Conservation (phyloP, 2,113 vertebrate species). For the Seriola quinqueradiata region DNA sequence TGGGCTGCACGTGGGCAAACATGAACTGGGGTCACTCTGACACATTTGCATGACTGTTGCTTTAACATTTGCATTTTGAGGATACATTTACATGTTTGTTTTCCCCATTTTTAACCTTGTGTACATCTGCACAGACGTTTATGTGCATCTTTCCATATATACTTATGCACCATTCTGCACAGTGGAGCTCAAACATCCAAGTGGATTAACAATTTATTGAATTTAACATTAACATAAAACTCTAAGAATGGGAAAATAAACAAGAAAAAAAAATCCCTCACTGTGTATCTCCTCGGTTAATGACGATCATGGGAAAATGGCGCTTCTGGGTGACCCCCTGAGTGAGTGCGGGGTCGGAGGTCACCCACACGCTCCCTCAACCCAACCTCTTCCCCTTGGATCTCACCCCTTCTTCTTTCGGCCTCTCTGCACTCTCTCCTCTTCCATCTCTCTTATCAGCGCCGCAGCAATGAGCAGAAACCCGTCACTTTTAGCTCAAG, state of each 20-base stretch:
- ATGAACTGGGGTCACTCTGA: not conserved
- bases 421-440: conserved; percentile 33
- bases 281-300: not conserved
- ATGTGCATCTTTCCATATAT: not conserved
- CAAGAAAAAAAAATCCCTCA: not conserved
- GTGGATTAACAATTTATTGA: no score
- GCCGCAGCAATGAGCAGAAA: conserved; percentile 15
- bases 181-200: no score
- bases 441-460: conserved; percentile 47
- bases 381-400: conserved; percentile 29
- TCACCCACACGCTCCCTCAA: conserved; percentile 23
- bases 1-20: not conserved
- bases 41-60: not conserved
- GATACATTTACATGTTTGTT: not conserved
- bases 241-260: not conserved
- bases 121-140: no score
- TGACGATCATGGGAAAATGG: conserved; percentile 47
- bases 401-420: conserved; percentile 24
- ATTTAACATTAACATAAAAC: not conserved
- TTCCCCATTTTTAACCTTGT: not conserved
- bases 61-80: not conserved
- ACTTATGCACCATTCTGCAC: no score
- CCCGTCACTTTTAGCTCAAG: conserved; percentile 28
- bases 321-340: conserved; percentile 32
- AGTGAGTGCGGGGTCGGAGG: conserved; percentile 22